These are phyloP conservation scores for Crossocerus cetratus DNA, from an alignment of 2,888 invertebrate species.

Conservation along the genomic window DNA sequence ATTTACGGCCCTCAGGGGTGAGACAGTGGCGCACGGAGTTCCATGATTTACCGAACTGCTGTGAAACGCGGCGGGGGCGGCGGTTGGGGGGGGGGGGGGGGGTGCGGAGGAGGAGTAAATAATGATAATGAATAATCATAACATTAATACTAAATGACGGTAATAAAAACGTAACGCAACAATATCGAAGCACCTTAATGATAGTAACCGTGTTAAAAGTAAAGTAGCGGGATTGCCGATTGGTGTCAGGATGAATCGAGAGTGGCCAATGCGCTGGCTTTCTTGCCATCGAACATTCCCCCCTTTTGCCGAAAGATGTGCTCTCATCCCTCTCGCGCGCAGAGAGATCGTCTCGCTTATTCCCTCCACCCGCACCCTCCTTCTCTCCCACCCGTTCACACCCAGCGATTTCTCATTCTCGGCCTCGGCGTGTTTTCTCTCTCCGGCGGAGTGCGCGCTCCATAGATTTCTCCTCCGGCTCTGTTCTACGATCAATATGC, in stretches of 20 bases:
- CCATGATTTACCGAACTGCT: constrained; percentile 36
- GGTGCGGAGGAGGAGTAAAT: constrained; percentile 8
- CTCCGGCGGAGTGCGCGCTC: not conserved
- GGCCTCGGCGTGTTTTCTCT: constrained; percentile 1
- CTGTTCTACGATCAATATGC: constrained; percentile 30
- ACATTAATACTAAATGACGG: constrained; percentile 61
- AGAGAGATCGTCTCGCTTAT: constrained; percentile 3
- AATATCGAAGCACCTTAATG: constrained; percentile 73
- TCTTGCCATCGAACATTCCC: too few species aligned
- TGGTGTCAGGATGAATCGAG: not conserved
- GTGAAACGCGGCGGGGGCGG: not conserved
- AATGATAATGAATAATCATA: constrained; percentile 51
- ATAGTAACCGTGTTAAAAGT: constrained; percentile 51
- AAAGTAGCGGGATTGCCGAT: constrained; percentile 33
- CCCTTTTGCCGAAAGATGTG: constrained; percentile 4
- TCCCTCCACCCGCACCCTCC: not conserved
- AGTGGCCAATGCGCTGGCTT: not conserved
- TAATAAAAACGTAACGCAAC: constrained; percentile 69
- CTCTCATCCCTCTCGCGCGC: not conserved
- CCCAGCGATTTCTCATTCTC: not conserved
- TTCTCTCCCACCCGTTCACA: not conserved
- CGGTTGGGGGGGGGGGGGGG: too few species aligned
- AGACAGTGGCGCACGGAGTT: constrained; percentile 20
- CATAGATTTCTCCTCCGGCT: not conserved
- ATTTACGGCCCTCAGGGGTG: not conserved